Base-by-base conservation (phyloP, 2,113 vertebrate species). In the Heterotis niloticus region DNA sequence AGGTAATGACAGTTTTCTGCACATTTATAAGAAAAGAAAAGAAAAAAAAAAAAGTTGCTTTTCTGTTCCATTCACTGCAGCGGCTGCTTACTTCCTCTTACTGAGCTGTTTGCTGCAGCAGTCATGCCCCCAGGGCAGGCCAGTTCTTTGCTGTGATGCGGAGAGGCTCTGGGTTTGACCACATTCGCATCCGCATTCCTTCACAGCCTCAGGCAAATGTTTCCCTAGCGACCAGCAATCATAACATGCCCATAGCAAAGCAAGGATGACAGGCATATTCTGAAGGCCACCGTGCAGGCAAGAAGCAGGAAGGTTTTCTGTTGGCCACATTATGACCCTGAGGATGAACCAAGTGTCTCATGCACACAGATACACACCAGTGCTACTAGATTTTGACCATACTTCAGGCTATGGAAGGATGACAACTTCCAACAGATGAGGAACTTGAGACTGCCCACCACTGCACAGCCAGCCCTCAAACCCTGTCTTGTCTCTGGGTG, bases 291-390 rank as follows among this genome's bases (percentile, higher is more conserved):
- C 77, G 81, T 75, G 69, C 69, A 81, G 70, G 75, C 66, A 80
- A 71, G 79, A 77, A 59, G 24, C 13, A 69, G 65, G 26, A 81
- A 51, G 4, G 24, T 84, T 64, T 79, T 71, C 69, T 71, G 29
- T 34, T 54, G 75, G 79, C 18, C 70, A 84, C 81, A 82, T 78
- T 5, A 23, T 85, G 79, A 79, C 77, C 78, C 75, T 82, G 79
- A 81, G 78, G 84, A 81, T n/a, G 79, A 79, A 68, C 81, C 78
- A 85, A 77, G 82, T 59, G 84, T 85, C 84, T 86, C 85, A 91
- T 7, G 7, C 34, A 44, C 34, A 44, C 7, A 2, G 7, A 91
- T 7, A 44, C 34, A 44, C 34, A 44, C 7, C 34, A 44, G 34
- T 44, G 3, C 2, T 44, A 44, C 34, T 44, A 44, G 34, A 44